phyloP scores from a whole-genome alignment of 2,888 invertebrate species.

The Heliconius sara region DNA sequence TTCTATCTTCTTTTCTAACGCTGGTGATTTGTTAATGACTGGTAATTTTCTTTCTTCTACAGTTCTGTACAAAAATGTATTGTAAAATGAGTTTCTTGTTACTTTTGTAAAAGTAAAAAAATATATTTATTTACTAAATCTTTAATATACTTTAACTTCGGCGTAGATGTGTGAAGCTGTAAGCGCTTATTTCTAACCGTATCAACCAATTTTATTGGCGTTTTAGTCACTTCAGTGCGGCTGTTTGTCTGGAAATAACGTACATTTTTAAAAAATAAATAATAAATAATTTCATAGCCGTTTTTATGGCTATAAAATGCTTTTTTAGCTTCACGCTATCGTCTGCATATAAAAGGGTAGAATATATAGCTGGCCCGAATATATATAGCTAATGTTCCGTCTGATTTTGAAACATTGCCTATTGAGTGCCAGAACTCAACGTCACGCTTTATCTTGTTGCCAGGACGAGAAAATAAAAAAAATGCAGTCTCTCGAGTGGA shows the following conservation, averaged over 20 bases:
- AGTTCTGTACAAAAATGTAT: constrained; percentile 52
- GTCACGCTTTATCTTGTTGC: background rate
- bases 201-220: constrained; percentile 60
- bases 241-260: constrained; percentile 65
- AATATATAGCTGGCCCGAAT: no score
- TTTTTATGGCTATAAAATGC: background rate
- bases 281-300: no score
- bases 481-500: background rate
- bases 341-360: background rate
- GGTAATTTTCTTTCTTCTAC: constrained; percentile 64
- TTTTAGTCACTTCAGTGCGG: constrained; percentile 60
- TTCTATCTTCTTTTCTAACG: constrained; percentile 64
- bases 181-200: constrained; percentile 59
- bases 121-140: background rate
- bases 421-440: background rate
- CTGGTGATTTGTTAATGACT: constrained; percentile 52
- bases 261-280: background rate
- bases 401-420: background rate
- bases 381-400: no score
- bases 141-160: constrained; percentile 65
- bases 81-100: background rate
- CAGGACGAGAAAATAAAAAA: background rate
- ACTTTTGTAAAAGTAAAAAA: background rate
- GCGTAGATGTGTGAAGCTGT: constrained; percentile 71
- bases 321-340: background rate